Evolutionary conservation across 2,113 vertebrate genomes (phyloP).

Genomic region (Syngnathus floridae): DNA sequence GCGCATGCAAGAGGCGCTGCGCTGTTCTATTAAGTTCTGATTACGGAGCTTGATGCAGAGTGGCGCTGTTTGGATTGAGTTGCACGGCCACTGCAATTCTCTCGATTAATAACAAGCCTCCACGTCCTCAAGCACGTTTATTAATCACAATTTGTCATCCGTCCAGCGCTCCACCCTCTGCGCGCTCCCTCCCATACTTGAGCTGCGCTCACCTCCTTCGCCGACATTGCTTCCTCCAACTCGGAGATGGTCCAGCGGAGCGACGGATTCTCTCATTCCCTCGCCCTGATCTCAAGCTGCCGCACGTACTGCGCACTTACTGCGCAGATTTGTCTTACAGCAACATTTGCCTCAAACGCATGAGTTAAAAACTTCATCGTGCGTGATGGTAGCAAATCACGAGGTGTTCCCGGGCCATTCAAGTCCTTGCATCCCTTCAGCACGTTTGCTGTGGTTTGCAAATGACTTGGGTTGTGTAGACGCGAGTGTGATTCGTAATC

Average conservation of each 20-base stretch:
- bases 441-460: not conserved
- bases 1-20: conserved; percentile 32
- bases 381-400: too few species aligned
- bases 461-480: not conserved
- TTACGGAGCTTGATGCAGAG: conserved; percentile 76
- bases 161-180: conserved; percentile 64
- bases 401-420: too few species aligned
- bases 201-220: conserved; percentile 25
- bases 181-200: conserved; percentile 29
- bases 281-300: conserved; percentile 14
- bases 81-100: conserved; percentile 76
- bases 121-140: conserved; percentile 76
- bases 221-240: conserved; percentile 25
- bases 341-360: conserved; percentile 12
- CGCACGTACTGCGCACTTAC: conserved; percentile 45
- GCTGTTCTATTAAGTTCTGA: conserved; percentile 76
- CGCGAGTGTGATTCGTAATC: too few species aligned
- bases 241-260: conserved; percentile 65
- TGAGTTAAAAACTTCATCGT: too few species aligned
- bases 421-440: not conserved
- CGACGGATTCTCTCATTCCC: conserved; percentile 41
- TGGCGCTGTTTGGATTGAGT: conserved; percentile 79
- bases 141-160: conserved; percentile 83
- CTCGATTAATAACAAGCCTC: conserved; percentile 77
- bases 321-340: conserved; percentile 52